Percentiles rank a stretch among this genome's conserved stretches.
Conservation (phyloP, 2,888 invertebrate species). For the Torymus auratus region DNA sequence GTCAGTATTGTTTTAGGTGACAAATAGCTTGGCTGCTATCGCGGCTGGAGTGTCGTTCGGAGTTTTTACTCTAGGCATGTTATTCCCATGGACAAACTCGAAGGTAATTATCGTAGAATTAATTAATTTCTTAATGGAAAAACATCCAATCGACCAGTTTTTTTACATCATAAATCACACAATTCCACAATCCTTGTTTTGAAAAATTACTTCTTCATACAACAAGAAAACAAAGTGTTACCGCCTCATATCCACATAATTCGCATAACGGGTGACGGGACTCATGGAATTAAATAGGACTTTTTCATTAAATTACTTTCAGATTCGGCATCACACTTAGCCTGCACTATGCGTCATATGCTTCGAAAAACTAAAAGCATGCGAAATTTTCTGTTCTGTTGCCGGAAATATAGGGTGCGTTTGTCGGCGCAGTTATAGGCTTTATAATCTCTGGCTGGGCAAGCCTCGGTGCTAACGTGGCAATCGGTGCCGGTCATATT, state of each 20-base stretch:
- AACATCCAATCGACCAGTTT: not conserved
- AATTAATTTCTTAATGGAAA: not conserved
- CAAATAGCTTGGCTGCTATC: conserved; percentile 88
- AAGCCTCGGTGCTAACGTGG: conserved; percentile 84
- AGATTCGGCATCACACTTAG: conserved; percentile 34
- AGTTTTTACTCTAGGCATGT: conserved; percentile 89
- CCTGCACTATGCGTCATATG: conserved; percentile 17
- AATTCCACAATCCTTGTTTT: too few species aligned
- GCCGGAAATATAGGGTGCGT: conserved; percentile 71
- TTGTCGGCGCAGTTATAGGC: conserved; percentile 81
- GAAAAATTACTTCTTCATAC: not conserved
- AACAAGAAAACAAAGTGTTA: not conserved
- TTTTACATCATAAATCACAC: too few species aligned
- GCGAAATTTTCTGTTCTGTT: conserved; percentile 55
- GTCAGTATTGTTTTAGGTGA: conserved; percentile 76
- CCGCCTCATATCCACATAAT: too few species aligned
- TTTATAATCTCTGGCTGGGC: conserved; percentile 81
- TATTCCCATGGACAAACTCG: conserved; percentile 87
- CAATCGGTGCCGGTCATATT: conserved; percentile 80
- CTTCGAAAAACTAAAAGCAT: conserved; percentile 49
- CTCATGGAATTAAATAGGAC: conserved; percentile 24
- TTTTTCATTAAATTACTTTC: conserved; percentile 48
- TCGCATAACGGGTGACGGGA: conserved; percentile 25
- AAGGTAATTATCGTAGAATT: conserved; percentile 77
- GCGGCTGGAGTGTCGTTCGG: conserved; percentile 90